phyloP scores from a whole-genome alignment of 2,888 invertebrate species.

The Amitus sp. region DNA sequence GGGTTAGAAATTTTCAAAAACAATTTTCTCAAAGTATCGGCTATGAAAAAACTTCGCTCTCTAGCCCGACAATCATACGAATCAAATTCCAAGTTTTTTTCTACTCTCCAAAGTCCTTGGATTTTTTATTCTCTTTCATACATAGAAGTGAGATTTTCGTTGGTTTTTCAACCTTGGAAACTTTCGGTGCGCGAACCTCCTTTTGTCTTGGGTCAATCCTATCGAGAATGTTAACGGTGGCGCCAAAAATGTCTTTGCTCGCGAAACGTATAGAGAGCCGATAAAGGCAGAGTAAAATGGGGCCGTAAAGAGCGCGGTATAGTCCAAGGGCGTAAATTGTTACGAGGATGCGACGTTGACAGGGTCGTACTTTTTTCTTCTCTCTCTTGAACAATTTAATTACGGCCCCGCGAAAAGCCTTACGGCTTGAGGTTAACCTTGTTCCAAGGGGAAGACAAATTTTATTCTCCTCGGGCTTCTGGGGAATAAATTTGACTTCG shows the following conservation, averaged over 20 bases:
- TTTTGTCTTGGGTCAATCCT: slow-evolving; percentile 31
- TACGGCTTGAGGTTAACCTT: slow-evolving; percentile 31
- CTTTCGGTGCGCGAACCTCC: no score
- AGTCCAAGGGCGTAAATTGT: slow-evolving; percentile 25
- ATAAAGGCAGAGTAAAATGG: slow-evolving; percentile 54
- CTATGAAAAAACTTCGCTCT: no score
- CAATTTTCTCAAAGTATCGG: no score
- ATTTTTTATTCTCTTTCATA: no score
- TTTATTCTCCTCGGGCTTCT: slow-evolving; percentile 22
- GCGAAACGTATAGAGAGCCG: slow-evolving; percentile 46
- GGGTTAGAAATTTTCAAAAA: no score
- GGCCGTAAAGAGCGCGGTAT: slow-evolving; percentile 51
- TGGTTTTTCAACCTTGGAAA: no score
- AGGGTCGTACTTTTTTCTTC: background rate
- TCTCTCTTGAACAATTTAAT: slow-evolving; percentile 9
- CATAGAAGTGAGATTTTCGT: no score
- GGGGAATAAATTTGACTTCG: slow-evolving; percentile 33
- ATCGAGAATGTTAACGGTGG: slow-evolving; percentile 52
- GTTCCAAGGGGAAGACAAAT: slow-evolving; percentile 19
- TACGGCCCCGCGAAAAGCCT: slow-evolving; percentile 22
- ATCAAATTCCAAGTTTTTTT: no score
- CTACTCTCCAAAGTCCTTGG: no score
- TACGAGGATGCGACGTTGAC: slow-evolving; percentile 22
- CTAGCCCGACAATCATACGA: no score
- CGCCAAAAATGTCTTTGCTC: slow-evolving; percentile 58